Evolutionary conservation across 1,140 invertebrate genomes (phyloP).

Genomic region (Solenopsis invicta): DNA sequence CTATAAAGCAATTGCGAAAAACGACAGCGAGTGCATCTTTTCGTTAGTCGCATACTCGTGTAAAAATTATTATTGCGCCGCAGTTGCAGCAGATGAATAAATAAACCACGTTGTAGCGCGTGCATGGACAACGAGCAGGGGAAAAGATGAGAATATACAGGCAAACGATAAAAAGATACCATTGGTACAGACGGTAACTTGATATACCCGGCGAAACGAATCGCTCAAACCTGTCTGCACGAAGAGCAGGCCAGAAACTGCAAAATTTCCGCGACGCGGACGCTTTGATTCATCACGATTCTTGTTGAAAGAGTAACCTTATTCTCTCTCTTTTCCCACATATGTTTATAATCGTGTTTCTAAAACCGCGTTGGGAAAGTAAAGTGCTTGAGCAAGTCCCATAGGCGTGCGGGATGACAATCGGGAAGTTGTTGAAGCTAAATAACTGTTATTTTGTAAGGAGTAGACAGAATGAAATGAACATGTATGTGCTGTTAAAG

Average conservation of each 20-base stretch:
- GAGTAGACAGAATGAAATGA: not conserved
- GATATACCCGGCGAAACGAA: slow-evolving; percentile 59
- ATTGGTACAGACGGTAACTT: slow-evolving; percentile 52
- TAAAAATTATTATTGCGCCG: slow-evolving; percentile 9
- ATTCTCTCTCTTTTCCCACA: not conserved
- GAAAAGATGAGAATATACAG: not conserved
- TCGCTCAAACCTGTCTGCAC: slow-evolving; percentile 48
- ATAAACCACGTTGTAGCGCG: not conserved
- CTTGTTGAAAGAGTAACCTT: not conserved
- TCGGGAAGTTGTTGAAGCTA: not conserved
- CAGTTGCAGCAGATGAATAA: not conserved
- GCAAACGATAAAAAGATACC: slow-evolving; percentile 46
- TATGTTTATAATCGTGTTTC: not conserved
- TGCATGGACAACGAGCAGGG: not conserved
- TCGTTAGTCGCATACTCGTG: not conserved
- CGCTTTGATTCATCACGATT: not conserved
- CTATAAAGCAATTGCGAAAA: not conserved
- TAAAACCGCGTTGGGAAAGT: not conserved
- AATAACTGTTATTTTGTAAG: slow-evolving; percentile 10
- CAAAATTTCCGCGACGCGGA: slow-evolving; percentile 2
- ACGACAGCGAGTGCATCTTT: not conserved
- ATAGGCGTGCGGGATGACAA: not conserved
- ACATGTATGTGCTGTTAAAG: not conserved
- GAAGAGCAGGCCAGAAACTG: slow-evolving; percentile 23
- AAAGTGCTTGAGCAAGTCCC: not conserved